Evolutionary conservation across 2,113 vertebrate genomes (phyloP).

Genomic region (Austrofundulus limnaeus): DNA sequence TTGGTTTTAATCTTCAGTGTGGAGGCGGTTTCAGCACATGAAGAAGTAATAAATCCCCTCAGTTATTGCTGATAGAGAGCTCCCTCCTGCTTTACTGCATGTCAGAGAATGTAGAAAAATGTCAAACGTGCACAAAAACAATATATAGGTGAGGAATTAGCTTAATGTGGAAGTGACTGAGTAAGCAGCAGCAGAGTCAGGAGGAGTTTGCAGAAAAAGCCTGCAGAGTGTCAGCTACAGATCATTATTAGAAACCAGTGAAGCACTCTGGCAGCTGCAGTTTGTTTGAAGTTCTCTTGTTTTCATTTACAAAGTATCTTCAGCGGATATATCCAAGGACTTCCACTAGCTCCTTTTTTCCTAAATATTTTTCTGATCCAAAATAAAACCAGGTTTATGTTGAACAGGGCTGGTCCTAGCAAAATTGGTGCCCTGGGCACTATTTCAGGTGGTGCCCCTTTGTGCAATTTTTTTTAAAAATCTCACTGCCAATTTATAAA

Average conservation of each 20-base stretch:
- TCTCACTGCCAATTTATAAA: too few relatives aligned
- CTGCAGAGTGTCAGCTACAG: constrained; percentile 41
- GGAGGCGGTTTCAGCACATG: neutral
- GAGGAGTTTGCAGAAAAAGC: constrained; percentile 57
- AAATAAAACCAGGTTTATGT: too few relatives aligned
- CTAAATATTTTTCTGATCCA: too few relatives aligned
- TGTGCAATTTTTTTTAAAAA: too few relatives aligned
- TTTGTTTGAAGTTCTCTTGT: neutral
- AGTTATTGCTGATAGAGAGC: constrained; percentile 39
- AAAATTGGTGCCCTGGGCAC: too few relatives aligned
- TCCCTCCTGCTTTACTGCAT: constrained; percentile 19
- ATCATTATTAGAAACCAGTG: constrained; percentile 25
- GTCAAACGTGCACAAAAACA: constrained; percentile 40
- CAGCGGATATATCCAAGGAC: too few relatives aligned
- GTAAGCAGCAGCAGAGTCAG: constrained; percentile 45
- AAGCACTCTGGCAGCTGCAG: neutral
- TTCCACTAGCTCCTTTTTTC: too few relatives aligned
- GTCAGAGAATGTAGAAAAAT: constrained; percentile 22
- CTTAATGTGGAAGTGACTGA: constrained; percentile 61
- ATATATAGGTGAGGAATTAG: constrained; percentile 49
- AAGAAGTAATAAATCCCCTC: constrained; percentile 26
- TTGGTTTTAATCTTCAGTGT: constrained; percentile 4
- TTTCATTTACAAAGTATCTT: too few relatives aligned
- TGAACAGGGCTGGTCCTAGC: too few relatives aligned
- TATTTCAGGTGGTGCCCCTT: too few relatives aligned